These are phyloP conservation scores for Sialia sialis DNA, from an alignment of 2,113 vertebrate genomes.

Conservation along the genomic window DNA sequence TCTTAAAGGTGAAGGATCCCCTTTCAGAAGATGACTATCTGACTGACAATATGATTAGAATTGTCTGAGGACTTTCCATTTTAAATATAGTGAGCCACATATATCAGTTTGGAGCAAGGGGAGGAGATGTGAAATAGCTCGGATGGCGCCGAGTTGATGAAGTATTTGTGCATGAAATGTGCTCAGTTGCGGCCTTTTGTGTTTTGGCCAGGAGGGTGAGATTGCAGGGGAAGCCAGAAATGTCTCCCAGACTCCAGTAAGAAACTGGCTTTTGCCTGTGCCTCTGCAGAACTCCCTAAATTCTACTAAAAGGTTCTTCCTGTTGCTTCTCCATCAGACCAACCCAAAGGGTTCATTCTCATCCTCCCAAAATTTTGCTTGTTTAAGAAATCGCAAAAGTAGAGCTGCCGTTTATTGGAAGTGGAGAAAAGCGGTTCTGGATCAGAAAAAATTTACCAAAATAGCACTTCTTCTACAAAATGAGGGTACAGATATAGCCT, in stretches of 20 bases:
- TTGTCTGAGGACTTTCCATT: slow-evolving; percentile 71
- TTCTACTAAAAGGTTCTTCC: background rate
- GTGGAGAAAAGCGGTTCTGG: background rate
- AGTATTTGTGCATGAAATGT: slow-evolving; percentile 3
- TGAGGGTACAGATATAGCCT: background rate
- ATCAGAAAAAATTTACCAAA: background rate
- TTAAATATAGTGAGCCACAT: slow-evolving; percentile 54
- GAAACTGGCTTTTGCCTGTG: background rate
- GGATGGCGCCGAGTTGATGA: slow-evolving; percentile 12
- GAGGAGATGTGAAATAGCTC: background rate
- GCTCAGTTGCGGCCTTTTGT: slow-evolving; percentile 15
- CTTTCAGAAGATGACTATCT: slow-evolving; percentile 72
- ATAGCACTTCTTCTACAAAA: background rate
- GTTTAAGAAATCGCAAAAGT: background rate
- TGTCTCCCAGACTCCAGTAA: background rate
- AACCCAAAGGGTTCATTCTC: background rate
- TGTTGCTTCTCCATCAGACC: background rate
- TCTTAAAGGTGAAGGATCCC: slow-evolving; percentile 76
- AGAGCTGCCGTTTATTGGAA: background rate
- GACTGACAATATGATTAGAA: slow-evolving; percentile 77
- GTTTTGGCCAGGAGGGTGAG: background rate
- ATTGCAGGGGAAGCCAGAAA: background rate
- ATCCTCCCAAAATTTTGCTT: background rate
- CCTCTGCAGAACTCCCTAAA: background rate
- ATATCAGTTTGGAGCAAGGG: slow-evolving; percentile 44